Conservation (phyloP, 2,797 vertebrate genomes). For the Alcedo atthis region DNA sequence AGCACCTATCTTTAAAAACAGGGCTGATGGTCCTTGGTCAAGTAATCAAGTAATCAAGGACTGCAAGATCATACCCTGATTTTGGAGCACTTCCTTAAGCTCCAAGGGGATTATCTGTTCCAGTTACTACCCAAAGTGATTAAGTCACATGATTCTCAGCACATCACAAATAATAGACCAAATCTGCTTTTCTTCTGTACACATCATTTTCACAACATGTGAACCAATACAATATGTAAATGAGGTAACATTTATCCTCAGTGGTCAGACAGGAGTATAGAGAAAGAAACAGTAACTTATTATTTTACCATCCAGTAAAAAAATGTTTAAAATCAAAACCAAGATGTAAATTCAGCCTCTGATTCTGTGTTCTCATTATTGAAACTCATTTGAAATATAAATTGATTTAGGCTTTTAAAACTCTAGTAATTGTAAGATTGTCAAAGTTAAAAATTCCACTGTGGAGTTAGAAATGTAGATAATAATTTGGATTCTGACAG, state of each 20-base stretch:
- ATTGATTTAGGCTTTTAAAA: neutral
- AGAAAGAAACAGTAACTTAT: neutral
- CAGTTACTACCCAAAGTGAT: conserved; percentile 25
- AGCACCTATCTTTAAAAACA: neutral
- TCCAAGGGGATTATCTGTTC: conserved; percentile 53
- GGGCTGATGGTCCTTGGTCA: neutral
- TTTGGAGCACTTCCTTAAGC: conserved; percentile 35
- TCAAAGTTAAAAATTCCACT: neutral
- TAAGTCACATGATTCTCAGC: conserved; percentile 39
- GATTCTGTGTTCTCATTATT: neutral
- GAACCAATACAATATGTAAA: neutral
- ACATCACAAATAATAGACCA: conserved; percentile 27
- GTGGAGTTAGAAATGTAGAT: neutral
- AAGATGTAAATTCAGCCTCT: neutral
- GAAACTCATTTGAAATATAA: neutral
- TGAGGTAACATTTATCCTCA: neutral
- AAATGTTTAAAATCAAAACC: neutral
- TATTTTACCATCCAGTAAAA: neutral
- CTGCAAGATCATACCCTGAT: conserved; percentile 18
- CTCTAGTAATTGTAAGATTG: neutral
- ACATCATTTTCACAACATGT: neutral
- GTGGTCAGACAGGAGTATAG: neutral
- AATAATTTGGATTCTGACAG: neutral
- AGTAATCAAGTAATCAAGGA: neutral
- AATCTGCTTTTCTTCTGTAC: conserved; percentile 25